phyloP scores from a whole-genome alignment of 2,888 invertebrate genomes.

The Toxonevra muliebris region DNA sequence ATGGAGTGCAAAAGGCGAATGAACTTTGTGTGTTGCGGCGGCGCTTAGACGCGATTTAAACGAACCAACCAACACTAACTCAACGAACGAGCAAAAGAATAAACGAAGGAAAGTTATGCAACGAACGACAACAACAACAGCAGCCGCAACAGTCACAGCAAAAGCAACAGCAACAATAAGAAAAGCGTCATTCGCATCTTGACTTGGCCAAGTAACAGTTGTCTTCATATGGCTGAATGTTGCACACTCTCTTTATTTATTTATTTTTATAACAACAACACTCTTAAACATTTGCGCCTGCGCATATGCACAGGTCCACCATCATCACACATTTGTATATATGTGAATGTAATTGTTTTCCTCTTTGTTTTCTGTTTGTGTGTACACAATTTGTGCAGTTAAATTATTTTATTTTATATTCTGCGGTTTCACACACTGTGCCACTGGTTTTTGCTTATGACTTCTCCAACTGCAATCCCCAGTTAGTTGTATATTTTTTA shows the following conservation, averaged over 20 bases:
- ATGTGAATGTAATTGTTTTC: no score
- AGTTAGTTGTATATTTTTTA: background rate
- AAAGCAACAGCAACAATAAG: constrained; percentile 31
- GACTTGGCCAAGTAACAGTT: constrained; percentile 51
- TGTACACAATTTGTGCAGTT: no score
- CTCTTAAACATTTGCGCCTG: constrained; percentile 33
- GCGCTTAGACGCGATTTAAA: constrained; percentile 18
- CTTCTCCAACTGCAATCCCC: background rate
- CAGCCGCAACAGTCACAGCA: constrained; percentile 28
- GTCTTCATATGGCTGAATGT: constrained; percentile 33
- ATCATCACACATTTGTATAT: no score
- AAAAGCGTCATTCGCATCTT: constrained; percentile 26
- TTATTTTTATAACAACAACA: constrained; percentile 39
- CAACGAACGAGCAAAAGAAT: background rate
- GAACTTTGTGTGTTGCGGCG: constrained; percentile 52
- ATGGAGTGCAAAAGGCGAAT: constrained; percentile 63
- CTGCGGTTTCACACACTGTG: background rate
- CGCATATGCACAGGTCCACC: background rate
- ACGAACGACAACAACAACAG: constrained; percentile 37
- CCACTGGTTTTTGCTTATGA: background rate
- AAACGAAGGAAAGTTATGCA: constrained; percentile 61
- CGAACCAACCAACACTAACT: background rate
- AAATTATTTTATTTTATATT: constrained; percentile 40
- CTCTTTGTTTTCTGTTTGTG: no score
- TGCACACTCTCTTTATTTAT: constrained; percentile 24